Conservation (phyloP, 2,888 invertebrate species). For the Serripes groenlandicus region DNA sequence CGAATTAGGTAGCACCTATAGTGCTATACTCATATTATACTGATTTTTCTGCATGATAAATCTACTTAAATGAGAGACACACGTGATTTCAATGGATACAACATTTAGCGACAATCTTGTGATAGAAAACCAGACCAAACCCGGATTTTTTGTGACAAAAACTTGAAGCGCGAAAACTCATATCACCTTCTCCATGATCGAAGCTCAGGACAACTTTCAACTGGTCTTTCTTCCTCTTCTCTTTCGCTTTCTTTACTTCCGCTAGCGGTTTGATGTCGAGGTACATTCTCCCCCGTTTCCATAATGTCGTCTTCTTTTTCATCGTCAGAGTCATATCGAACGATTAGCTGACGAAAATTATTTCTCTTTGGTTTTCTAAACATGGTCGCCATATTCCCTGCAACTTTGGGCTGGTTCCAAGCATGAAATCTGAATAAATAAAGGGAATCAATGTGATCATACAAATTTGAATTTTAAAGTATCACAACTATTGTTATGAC, state of each 20-base stretch:
- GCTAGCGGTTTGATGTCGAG: constrained; percentile 24
- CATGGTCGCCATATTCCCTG: constrained; percentile 89
- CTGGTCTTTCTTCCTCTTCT: constrained; percentile 76
- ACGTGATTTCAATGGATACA: no score
- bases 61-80: no score
- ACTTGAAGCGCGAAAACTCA: not conserved
- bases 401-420: no score
- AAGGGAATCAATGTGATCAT: no score
- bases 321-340: constrained; percentile 84
- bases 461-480: no score
- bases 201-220: constrained; percentile 91
- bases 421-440: not conserved
- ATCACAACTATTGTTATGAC: no score
- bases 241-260: constrained; percentile 71
- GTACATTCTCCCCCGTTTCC: constrained; percentile 57
- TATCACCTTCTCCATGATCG: constrained; percentile 84
- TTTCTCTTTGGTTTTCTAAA: constrained; percentile 95
- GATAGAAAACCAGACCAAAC: no score
- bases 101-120: no score
- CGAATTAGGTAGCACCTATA: no score
- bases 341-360: constrained; percentile 89
- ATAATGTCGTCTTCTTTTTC: constrained; percentile 67
- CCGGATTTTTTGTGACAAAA: no score
- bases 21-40: no score
- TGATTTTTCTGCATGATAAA: no score